Conservation (phyloP, 2,888 invertebrate genomes). For the Drosophila imparisetae region DNA sequence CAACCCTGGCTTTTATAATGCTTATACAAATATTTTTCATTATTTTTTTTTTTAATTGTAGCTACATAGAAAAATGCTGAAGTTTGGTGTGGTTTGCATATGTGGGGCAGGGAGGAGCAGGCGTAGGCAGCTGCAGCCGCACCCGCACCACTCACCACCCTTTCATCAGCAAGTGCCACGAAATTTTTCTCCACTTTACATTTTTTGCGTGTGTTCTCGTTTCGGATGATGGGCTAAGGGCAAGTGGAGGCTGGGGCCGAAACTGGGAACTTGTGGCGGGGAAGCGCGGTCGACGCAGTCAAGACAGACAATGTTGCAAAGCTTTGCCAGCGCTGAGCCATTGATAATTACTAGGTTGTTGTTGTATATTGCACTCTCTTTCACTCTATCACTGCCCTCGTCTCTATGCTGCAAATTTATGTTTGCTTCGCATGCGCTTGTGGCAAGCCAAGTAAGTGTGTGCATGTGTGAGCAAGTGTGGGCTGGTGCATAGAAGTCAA, state of each 20-base stretch:
- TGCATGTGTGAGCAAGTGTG: slow-evolving; percentile 15
- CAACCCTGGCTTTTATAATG: slow-evolving; percentile 39
- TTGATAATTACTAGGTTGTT: slow-evolving; percentile 77
- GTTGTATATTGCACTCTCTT: slow-evolving; percentile 46
- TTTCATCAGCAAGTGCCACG: slow-evolving; percentile 62
- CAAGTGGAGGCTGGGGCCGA: slow-evolving; percentile 42
- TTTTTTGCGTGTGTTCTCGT: slow-evolving; percentile 75
- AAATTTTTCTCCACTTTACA: slow-evolving; percentile 73
- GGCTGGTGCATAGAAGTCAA: slow-evolving; percentile 66
- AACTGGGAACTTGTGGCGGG: slow-evolving; percentile 10
- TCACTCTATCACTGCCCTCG: slow-evolving; percentile 1
- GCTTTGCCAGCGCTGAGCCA: slow-evolving; percentile 73
- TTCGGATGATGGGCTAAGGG: slow-evolving; percentile 59
- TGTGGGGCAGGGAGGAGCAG: slow-evolving; percentile 5
- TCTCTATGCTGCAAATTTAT: slow-evolving; percentile 63
- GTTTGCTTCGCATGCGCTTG: slow-evolving; percentile 72
- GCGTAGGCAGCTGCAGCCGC: slow-evolving; percentile 6
- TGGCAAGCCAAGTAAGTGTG: slow-evolving; percentile 20
- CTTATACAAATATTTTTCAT: slow-evolving; percentile 34
- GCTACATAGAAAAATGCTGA: slow-evolving; percentile 68
- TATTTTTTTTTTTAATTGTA: slow-evolving; percentile 61
- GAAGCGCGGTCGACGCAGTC: slow-evolving; percentile 36
- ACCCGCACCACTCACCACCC: slow-evolving; percentile 17
- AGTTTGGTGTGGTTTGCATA: slow-evolving; percentile 60
- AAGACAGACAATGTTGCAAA: slow-evolving; percentile 71